Evolutionary conservation across 2,113 vertebrate species (phyloP), one percentile per base, ranked within the genome.

Genomic region (Strigops habroptila): DNA sequence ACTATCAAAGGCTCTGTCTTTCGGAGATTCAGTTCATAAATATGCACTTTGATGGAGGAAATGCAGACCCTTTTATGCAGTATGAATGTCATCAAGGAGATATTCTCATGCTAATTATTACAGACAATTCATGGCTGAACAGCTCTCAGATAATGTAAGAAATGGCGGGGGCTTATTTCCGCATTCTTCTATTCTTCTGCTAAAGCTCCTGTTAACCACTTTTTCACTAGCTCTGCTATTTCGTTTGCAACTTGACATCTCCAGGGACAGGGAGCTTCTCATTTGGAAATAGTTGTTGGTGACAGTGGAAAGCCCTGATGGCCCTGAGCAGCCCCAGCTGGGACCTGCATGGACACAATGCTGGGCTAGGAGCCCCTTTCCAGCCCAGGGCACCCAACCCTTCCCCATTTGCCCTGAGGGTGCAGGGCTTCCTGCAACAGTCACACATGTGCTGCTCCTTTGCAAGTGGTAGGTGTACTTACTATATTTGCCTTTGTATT

Each of bases 91-190:
- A 97, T 97, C 97, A 97, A 95, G 96, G 62, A 97, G 96, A 97
- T 94, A 97, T 97, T 97, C 97, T 97, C 93, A 97, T 97, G 97
- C 96, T 97, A 97, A 97, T 97, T 97, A 96, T 97, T 95, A 84
- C 86, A 96, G 96, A 96, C 95, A 96, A 97, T 97, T 95, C 90
- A 77, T 95, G 93, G 94, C 94, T 96, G 95, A 97, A 70, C 95
- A 96, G 94, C 91, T 95, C 90, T 81, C 86, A 84, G 96, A 92
- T 95, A 95, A 93, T 91, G 76, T 59, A 86, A 89, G 78, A 92
- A 95, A 96, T 91, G 91, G 91, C 0, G 0, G 82, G 74, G 64
- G 71, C 62, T 95, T 95, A 91, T 96, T 96, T 92, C 78, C 69
- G 65, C 75, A 16, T 81, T 89, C 75, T 76, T 69, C 44, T 64